Base-by-base conservation (phyloP, 35 echinoderm and acorn worm species). In the Eucidaris tribuloides region DNA sequence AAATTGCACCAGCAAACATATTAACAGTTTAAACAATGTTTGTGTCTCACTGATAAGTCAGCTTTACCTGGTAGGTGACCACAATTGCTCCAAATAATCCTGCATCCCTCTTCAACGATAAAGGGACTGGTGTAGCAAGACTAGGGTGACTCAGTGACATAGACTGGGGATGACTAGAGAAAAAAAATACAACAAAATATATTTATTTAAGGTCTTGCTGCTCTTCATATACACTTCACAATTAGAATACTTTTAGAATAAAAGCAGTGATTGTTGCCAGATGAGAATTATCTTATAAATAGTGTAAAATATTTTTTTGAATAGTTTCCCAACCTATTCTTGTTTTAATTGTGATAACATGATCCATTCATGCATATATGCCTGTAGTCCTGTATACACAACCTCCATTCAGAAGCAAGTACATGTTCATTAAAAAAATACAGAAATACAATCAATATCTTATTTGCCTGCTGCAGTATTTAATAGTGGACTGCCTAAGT, bases 41-140 rank as follows among this genome's bases (percentile, higher is more conserved):
- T 22, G 19, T 70, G 2, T 5, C 18, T 4, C 29, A 70, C 3
- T 3, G 17, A 32, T 2, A 22, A 13, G 13, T 7, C 14, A 77
- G n/a, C 17, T 77, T 83, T 88, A 88, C 91, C 91, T 88, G 79
- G 55, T 80, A 93, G 48, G 40, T 64, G n/a, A 88, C 91, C 11
- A 24, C 33, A 5, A 93, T 80, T 20, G 29, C 46, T 50, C 84
- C 84, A 83, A 93, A 93, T 49, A 58, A 38, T 3, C 91, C 91
- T 49, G 49, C 42, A 39, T 84, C 63, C 80, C 91, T 83, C 41
- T 27, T 46, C 0, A 93, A 64, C 14, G 38, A 35, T 30, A 89
- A 41, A 23, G n/a, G 19, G 29, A 83, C 79, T 48, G 87, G 63
- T 17, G 49, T 60, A 55, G 57, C 62, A 58, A 6, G 11, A 58